These are phyloP conservation scores for Coregonus sp. DNA, from an alignment of 2,797 vertebrate species.

Conservation along the genomic window DNA sequence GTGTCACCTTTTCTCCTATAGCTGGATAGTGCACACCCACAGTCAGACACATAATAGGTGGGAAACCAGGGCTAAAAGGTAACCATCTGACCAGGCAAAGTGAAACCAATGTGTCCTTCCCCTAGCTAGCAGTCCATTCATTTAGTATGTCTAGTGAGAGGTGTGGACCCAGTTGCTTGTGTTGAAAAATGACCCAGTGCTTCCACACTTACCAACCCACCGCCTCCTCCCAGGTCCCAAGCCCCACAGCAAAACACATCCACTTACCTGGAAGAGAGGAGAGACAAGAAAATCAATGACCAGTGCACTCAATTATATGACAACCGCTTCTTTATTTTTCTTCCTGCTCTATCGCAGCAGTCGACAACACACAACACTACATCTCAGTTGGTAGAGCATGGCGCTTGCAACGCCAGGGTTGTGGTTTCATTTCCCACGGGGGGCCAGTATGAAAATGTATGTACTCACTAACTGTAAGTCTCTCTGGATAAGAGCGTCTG, in stretches of 20 bases:
- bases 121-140: slow-evolving; percentile 40
- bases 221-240: slow-evolving; percentile 56
- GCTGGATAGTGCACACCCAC: neutral
- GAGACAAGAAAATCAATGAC: slow-evolving; percentile 74
- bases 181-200: slow-evolving; percentile 31
- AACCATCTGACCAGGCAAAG: neutral
- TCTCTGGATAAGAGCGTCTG: too few relatives aligned
- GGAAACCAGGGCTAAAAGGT: neutral
- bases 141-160: slow-evolving; percentile 36
- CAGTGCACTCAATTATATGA: slow-evolving; percentile 68
- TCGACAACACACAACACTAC: slow-evolving; percentile 6
- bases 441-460: too few relatives aligned
- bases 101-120: neutral
- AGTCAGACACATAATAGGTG: neutral
- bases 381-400: neutral
- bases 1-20: slow-evolving; percentile 26
- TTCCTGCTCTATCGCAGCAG: slow-evolving; percentile 6
- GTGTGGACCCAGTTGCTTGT: slow-evolving; percentile 34
- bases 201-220: slow-evolving; percentile 65
- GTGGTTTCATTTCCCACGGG: too few relatives aligned
- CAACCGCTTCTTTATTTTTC: slow-evolving; percentile 30
- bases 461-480: too few relatives aligned
- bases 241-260: slow-evolving; percentile 67
- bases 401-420: too few relatives aligned
- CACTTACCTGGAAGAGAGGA: slow-evolving; percentile 76